Evolutionary conservation across 2,113 vertebrate species (phyloP).

Genomic region (Mionectes macconnelli): DNA sequence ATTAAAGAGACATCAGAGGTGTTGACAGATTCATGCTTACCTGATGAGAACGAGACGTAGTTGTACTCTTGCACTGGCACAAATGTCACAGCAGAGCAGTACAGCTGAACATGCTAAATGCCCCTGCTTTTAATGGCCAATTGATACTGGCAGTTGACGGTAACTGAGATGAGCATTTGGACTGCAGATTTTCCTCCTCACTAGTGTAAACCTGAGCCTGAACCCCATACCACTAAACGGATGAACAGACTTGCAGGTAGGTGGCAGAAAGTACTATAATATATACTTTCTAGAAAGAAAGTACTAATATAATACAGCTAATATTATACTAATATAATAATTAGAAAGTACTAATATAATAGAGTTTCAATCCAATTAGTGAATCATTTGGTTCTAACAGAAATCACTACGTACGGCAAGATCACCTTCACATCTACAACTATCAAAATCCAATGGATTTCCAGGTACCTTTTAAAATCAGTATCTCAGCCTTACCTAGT

Average conservation of each 20-base stretch:
- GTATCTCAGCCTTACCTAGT: neutral
- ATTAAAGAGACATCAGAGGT: neutral
- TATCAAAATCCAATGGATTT: neutral
- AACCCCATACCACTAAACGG: rapidly evolving
- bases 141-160: neutral
- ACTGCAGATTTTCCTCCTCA: neutral
- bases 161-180: rapidly evolving
- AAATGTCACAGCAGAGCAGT: neutral
- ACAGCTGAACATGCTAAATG: neutral
- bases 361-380: neutral
- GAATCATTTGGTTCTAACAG: neutral
- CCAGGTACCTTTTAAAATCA: neutral
- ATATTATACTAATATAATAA: too few relatives aligned
- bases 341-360: neutral
- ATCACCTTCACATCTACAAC: neutral
- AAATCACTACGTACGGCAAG: neutral
- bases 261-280: neutral
- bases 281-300: too few relatives aligned
- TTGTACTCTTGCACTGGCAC: neutral
- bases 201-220: neutral
- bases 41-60: neutral
- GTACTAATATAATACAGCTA: too few relatives aligned
- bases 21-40: neutral
- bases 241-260: neutral
- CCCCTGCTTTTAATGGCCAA: neutral